Evolutionary conservation across 2,888 invertebrate genomes (phyloP).

Genomic region (Gortyna flavago): DNA sequence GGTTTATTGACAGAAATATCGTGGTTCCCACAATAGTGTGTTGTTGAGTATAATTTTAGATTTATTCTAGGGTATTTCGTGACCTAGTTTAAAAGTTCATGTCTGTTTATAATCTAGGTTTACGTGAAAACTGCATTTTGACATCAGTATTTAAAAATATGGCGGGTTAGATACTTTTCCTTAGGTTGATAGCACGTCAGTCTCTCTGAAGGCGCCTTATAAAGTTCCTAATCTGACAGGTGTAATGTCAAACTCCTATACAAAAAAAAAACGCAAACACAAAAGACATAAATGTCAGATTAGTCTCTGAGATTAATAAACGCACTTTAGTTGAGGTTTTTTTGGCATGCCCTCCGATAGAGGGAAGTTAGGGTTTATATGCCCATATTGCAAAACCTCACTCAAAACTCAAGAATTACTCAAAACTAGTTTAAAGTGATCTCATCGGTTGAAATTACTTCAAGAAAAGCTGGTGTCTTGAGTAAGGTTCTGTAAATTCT

Average conservation of each 20-base stretch:
- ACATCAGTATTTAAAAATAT: neutral
- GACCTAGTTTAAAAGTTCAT: constrained; percentile 14
- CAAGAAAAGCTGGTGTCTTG: too few relatives aligned
- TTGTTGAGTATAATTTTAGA: constrained; percentile 13
- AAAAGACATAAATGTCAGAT: too few relatives aligned
- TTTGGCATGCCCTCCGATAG: neutral
- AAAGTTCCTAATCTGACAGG: too few relatives aligned
- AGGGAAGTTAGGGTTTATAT: neutral
- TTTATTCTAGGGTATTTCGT: constrained; percentile 17
- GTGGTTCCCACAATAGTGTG: constrained; percentile 16
- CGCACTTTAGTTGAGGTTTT: neutral
- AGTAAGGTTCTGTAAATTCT: too few relatives aligned
- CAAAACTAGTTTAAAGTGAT: neutral
- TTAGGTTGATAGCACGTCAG: neutral
- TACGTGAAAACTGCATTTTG: neutral
- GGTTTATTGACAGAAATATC: constrained; percentile 37
- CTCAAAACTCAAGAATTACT: neutral
- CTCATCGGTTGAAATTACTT: too few relatives aligned
- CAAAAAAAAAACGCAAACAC: too few relatives aligned
- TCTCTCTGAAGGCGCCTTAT: too few relatives aligned
- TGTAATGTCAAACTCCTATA: too few relatives aligned
- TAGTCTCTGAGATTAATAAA: too few relatives aligned
- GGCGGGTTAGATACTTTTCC: neutral
- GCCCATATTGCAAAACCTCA: too few relatives aligned
- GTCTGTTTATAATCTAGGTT: neutral